phyloP scores from a whole-genome alignment of 2,113 vertebrate genomes.

The Hemiscyllium ocellatum region DNA sequence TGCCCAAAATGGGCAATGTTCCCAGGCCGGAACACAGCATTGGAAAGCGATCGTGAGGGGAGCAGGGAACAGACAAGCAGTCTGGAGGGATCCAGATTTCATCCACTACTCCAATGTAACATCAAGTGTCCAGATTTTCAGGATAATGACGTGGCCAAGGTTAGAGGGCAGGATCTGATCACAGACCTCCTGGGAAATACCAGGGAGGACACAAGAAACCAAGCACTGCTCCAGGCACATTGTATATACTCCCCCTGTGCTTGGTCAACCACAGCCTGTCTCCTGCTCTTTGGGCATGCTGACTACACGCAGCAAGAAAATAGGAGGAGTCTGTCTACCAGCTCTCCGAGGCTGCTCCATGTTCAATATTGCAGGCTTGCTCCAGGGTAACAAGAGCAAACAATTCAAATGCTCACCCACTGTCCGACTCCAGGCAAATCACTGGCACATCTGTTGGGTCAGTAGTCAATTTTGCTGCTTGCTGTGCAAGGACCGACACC shows the following conservation, averaged over 20 bases:
- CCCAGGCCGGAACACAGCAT: too few relatives aligned
- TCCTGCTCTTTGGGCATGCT: background rate
- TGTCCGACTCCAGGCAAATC: conserved; percentile 88
- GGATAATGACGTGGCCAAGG: background rate
- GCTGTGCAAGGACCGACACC: conserved; percentile 82
- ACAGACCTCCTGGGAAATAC: background rate
- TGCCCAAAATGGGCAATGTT: background rate
- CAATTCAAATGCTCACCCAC: conserved; percentile 64
- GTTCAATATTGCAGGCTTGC: too few relatives aligned
- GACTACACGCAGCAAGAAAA: background rate
- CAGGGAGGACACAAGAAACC: background rate
- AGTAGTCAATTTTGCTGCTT: conserved; percentile 76
- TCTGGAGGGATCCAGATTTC: background rate
- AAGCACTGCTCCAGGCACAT: background rate
- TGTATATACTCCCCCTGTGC: background rate
- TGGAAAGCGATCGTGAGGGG: background rate
- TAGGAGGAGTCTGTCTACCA: too few relatives aligned
- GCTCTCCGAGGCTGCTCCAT: too few relatives aligned
- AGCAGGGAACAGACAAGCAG: background rate
- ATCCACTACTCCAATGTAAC: background rate
- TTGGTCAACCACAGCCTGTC: too few relatives aligned
- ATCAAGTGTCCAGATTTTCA: background rate
- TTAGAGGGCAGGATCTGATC: background rate
- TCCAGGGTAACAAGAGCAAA: background rate
- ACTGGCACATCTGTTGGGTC: conserved; percentile 84